Conservation (phyloP, 64 coral and sea anemone genomes). For the Anthopleura sola region DNA sequence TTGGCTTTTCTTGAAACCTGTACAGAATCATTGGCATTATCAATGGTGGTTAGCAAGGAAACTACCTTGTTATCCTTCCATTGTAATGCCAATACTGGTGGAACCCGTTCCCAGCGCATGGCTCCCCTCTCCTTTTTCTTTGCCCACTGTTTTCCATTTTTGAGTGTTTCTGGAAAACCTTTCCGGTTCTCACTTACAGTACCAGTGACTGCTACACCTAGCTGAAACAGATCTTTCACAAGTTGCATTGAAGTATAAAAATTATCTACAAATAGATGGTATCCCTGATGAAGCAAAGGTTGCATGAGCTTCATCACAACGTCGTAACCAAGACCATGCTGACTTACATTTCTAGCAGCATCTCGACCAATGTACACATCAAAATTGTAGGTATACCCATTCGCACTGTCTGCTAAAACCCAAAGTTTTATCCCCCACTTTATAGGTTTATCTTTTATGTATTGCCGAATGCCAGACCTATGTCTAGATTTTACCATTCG, state of each 20-base stretch:
- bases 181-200: slow-evolving; percentile 43
- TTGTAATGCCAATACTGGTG: slow-evolving; percentile 32
- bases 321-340: slow-evolving; percentile 31
- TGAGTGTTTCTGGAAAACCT: slow-evolving; percentile 39
- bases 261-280: slow-evolving; percentile 61
- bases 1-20: slow-evolving; percentile 48
- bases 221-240: slow-evolving; percentile 57
- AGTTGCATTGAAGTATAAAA: slow-evolving; percentile 51
- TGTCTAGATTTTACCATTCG: slow-evolving; percentile 60
- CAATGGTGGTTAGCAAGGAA: slow-evolving; percentile 48
- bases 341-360: not conserved
- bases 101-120: slow-evolving; percentile 54
- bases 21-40: slow-evolving; percentile 55
- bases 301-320: slow-evolving; percentile 48
- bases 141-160: slow-evolving; percentile 52
- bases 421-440: slow-evolving; percentile 54
- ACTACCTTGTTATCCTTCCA: slow-evolving; percentile 72
- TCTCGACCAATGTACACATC: slow-evolving; percentile 22
- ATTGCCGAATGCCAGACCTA: slow-evolving; percentile 50
- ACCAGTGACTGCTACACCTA: slow-evolving; percentile 38
- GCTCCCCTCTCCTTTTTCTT: slow-evolving; percentile 15
- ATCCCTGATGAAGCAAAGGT: slow-evolving; percentile 48
- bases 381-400: slow-evolving; percentile 47
- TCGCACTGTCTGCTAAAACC: slow-evolving; percentile 44
- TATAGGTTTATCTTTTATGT: slow-evolving; percentile 50